These are phyloP conservation scores for Lasiurus borealis DNA, from an alignment of 2,113 vertebrate genomes.

Conservation along the genomic window DNA sequence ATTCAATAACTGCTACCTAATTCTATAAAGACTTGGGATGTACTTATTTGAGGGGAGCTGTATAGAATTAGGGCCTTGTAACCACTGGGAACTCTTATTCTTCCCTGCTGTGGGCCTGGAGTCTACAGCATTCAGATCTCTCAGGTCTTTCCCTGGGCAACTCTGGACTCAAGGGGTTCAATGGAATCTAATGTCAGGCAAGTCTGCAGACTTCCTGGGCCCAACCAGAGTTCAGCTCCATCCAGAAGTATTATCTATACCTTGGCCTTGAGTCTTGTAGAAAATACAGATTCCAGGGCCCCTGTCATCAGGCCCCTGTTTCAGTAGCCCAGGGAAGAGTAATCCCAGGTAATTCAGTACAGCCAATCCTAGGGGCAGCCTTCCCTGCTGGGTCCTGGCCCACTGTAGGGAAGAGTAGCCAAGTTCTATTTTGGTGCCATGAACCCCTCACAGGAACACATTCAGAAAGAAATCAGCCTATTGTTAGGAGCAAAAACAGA, in stretches of 20 bases:
- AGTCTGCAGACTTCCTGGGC: not conserved
- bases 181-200: not conserved
- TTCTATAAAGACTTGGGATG: not conserved
- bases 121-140: not conserved
- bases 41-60: constrained; percentile 15
- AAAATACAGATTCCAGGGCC: not conserved
- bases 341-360: not conserved
- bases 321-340: not conserved
- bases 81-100: not conserved
- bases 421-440: constrained; percentile 42
- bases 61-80: constrained; percentile 41
- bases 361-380: not conserved
- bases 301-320: not conserved
- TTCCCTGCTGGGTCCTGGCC: not conserved
- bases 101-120: not conserved
- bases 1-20: constrained; percentile 33
- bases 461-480: constrained; percentile 41
- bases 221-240: not conserved
- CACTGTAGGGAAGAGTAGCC: not conserved
- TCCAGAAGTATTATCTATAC: not conserved
- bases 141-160: not conserved
- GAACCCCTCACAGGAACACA: not conserved
- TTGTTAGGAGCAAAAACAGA: constrained; percentile 54
- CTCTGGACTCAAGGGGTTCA: not conserved
- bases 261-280: not conserved